Evolutionary conservation across 2,113 vertebrate genomes (phyloP), one percentile per base, ranked within the genome.

Genomic region (Ivindomyrus marchei): DNA sequence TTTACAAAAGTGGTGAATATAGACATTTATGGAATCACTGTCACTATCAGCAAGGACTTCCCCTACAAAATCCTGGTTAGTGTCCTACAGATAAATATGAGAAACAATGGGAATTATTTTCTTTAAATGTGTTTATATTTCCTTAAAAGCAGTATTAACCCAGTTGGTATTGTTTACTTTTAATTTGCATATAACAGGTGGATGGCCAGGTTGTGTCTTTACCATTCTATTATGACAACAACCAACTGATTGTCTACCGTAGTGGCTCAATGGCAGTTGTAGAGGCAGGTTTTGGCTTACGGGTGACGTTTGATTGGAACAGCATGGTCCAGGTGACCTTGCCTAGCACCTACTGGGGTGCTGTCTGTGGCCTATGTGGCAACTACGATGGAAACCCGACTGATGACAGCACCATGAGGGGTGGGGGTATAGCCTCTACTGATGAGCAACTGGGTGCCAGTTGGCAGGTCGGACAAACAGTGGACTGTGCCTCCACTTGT

Each of bases 351-450:
- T 95, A 94, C 62, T 45, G 9, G 21, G 94, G 91, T 0, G 66
- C 46, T 0, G 93, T 93, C 62, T 93, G 93, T n/a, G 95, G 95
- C 49, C 94, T 96, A 66, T 97, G 95, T 36, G 96, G 96, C 11
- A 95, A 97, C 91, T 96, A 94, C 91, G 95, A 96, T 13, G 92
- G 94, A 15, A 94, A 96, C n/a, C 90, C 91, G 86, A 90, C 58
- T 0, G 95, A 96, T 0, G 96, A 97, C 92, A 92, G 95, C 31
- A 86, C 83, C 27, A 89, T 94, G 92, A 91, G 39, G 0, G 31
- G 89, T 0, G 95, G 95, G 19, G 56, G 6, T 0, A 31, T 83
- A 0, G 91, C 94, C 0, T 0, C 11, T 0, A 88, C 88, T 0
- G 89, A 94, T 24, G 80, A 90, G 6, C 91, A 90, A 0, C 92